Conservation (phyloP, 2,888 invertebrate genomes). For the Tinea trinotella region DNA sequence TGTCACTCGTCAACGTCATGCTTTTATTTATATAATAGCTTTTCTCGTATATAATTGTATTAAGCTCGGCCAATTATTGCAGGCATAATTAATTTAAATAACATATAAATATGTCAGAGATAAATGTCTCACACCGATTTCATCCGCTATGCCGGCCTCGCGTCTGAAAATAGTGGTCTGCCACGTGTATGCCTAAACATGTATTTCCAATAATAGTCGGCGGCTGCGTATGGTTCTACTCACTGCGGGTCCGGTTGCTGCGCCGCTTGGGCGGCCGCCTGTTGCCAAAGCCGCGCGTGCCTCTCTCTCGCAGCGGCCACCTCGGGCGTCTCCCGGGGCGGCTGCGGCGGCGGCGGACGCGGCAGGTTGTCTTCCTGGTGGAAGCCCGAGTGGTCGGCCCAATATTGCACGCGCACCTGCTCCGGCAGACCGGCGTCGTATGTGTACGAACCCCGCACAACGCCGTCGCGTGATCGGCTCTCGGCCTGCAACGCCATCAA, state of each 20-base stretch:
- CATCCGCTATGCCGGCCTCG: too few species aligned
- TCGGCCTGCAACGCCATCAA: slow-evolving; percentile 73
- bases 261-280: slow-evolving; percentile 71
- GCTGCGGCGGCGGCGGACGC: slow-evolving; percentile 69
- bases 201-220: too few species aligned
- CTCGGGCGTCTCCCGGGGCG: slow-evolving; percentile 78
- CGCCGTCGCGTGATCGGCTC: slow-evolving; percentile 76
- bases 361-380: slow-evolving; percentile 83
- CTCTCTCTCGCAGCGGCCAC: slow-evolving; percentile 79
- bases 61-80: too few species aligned
- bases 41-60: too few species aligned
- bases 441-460: slow-evolving; percentile 80
- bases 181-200: too few species aligned
- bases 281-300: slow-evolving; percentile 78
- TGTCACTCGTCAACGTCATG: too few species aligned
- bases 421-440: slow-evolving; percentile 61
- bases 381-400: slow-evolving; percentile 83
- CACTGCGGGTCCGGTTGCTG: slow-evolving; percentile 30
- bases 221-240: slow-evolving; percentile 9
- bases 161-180: too few species aligned
- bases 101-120: too few species aligned
- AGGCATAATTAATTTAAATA: too few species aligned
- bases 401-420: slow-evolving; percentile 74
- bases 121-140: too few species aligned
- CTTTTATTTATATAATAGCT: too few species aligned